phyloP scores from a whole-genome alignment of 92 coral and sea anemone genomes.

The Epizoanthus rinbou region DNA sequence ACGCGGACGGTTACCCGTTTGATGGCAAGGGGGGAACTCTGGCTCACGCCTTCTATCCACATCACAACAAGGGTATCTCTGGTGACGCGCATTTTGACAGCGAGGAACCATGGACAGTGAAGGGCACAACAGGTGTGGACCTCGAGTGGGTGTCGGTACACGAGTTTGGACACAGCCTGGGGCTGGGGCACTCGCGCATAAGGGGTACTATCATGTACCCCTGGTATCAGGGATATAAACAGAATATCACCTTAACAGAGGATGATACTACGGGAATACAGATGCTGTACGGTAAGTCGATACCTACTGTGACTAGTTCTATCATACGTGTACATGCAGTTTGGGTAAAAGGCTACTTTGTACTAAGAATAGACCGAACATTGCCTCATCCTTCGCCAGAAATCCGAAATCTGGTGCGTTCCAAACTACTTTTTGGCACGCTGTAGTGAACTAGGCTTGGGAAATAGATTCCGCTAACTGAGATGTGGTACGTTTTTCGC shows the following conservation, averaged over 20 bases:
- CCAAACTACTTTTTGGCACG: too few relatives aligned
- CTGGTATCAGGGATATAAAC: conserved; percentile 70
- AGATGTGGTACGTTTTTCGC: too few relatives aligned
- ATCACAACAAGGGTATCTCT: conserved; percentile 44
- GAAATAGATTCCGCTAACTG: too few relatives aligned
- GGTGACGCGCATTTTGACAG: conserved; percentile 98
- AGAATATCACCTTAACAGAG: conserved; percentile 61
- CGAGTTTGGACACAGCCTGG: conserved; percentile 95
- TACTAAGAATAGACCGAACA: too few relatives aligned
- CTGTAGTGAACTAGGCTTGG: too few relatives aligned
- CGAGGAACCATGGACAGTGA: conserved; percentile 74
- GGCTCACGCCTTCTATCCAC: conserved; percentile 58
- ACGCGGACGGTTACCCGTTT: conserved; percentile 54
- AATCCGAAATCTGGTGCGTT: too few relatives aligned
- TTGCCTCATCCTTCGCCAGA: too few relatives aligned
- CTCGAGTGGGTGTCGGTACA: conserved; percentile 92
- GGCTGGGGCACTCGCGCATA: conserved; percentile 84
- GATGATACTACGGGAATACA: conserved; percentile 91
- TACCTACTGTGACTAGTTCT: too few relatives aligned
- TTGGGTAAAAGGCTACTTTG: too few relatives aligned
- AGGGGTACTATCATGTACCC: conserved; percentile 89
- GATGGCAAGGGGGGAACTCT: conserved; percentile 51
- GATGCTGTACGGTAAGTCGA: conserved; percentile 76
- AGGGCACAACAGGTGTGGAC: conserved; percentile 56
- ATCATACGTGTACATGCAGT: too few relatives aligned